Conservation (phyloP, 2,113 vertebrate species). For the Leptobrachium leishanense region DNA sequence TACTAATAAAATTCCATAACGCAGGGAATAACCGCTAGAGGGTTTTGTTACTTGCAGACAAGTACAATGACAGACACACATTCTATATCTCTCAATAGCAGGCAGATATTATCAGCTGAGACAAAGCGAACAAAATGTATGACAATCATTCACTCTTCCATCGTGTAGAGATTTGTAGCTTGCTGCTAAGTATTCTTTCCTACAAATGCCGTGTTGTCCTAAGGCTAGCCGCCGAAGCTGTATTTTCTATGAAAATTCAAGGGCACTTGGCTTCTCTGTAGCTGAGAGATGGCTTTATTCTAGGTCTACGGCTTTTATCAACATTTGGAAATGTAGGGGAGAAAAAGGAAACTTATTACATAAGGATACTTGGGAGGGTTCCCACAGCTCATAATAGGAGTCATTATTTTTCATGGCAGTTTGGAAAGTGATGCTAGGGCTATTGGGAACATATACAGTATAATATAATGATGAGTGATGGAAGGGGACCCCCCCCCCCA, state of each 20-base stretch:
- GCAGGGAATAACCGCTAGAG: conserved; percentile 65
- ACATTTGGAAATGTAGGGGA: conserved; percentile 15
- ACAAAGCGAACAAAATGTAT: conserved; percentile 72
- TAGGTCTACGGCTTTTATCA: conserved; percentile 42
- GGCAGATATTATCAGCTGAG: conserved; percentile 74
- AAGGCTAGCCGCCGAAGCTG: conserved; percentile 73
- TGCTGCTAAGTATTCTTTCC: conserved; percentile 70
- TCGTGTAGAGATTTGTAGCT: conserved; percentile 76
- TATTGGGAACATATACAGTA: too few relatives aligned
- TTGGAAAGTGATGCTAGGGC: too few relatives aligned
- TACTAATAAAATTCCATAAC: conserved; percentile 76
- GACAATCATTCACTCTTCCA: conserved; percentile 71
- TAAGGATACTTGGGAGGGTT: too few relatives aligned
- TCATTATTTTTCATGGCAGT: too few relatives aligned
- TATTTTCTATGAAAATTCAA: conserved; percentile 67
- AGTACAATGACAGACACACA: conserved; percentile 67
- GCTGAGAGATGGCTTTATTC: conserved; percentile 58
- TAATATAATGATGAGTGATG: too few relatives aligned
- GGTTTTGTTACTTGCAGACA: conserved; percentile 65
- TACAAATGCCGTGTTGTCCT: conserved; percentile 79
- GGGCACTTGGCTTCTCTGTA: conserved; percentile 68
- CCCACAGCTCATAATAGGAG: too few relatives aligned
- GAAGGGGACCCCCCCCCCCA: too few relatives aligned
- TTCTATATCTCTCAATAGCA: conserved; percentile 63
- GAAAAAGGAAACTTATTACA: too few relatives aligned